Evolutionary conservation across 2,888 invertebrate genomes (phyloP).

Genomic region (Eumacrocentrus americanus): DNA sequence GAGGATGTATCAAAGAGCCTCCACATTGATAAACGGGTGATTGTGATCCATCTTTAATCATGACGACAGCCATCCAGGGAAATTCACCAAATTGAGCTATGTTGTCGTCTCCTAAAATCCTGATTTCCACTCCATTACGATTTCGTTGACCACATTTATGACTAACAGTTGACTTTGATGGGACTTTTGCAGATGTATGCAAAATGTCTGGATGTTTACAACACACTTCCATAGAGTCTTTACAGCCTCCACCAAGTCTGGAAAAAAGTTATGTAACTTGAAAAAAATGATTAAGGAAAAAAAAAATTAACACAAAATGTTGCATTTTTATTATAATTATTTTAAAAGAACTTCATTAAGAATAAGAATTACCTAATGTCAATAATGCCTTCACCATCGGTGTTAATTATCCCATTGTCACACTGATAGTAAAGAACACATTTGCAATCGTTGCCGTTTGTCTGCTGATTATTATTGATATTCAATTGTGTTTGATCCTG

Average conservation of each 20-base stretch:
- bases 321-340: no score
- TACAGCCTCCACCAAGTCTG: no score
- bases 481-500: no score
- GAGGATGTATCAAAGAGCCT: constrained; percentile 78
- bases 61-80: constrained; percentile 82
- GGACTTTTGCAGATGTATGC: constrained; percentile 35
- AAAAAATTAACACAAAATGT: no score
- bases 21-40: constrained; percentile 77
- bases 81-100: constrained; percentile 81
- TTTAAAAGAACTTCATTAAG: no score
- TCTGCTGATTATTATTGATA: no score
- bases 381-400: constrained; percentile 70
- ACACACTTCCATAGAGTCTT: constrained; percentile 77
- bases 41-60: constrained; percentile 62
- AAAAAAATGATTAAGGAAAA: no score
- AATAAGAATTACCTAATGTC: constrained; percentile 40
- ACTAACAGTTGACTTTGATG: constrained; percentile 51
- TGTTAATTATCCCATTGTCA: constrained; percentile 69
- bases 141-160: constrained; percentile 76
- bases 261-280: no score
- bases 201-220: constrained; percentile 64
- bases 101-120: constrained; percentile 70
- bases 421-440: constrained; percentile 83
- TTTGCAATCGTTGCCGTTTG: constrained; percentile 63
- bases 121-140: constrained; percentile 73